phyloP scores from a whole-genome alignment of 2,113 vertebrate species.

The Sapayoa aenigma region DNA sequence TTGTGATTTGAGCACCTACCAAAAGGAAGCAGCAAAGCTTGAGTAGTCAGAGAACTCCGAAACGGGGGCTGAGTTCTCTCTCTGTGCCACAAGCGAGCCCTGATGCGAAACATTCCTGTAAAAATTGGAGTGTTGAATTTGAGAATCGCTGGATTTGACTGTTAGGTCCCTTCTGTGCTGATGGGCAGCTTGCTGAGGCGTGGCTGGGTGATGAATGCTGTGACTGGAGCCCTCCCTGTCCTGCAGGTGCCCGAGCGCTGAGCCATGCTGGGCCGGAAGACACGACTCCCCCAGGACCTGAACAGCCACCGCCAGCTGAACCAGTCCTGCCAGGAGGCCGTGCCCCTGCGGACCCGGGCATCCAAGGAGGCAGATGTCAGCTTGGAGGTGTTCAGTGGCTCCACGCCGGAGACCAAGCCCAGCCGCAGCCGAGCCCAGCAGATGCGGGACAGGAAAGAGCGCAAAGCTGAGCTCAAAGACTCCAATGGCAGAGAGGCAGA shows the following conservation, averaged over 20 bases:
- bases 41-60: neutral
- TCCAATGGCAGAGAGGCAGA: slow-evolving; percentile 78
- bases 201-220: accelerated
- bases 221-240: neutral
- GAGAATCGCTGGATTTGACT: neutral
- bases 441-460: slow-evolving; percentile 56
- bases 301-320: slow-evolving; percentile 59
- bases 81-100: neutral
- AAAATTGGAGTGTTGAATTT: accelerated
- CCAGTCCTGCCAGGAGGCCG: slow-evolving; percentile 69
- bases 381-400: slow-evolving; percentile 75
- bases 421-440: slow-evolving; percentile 35
- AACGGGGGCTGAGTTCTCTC: accelerated
- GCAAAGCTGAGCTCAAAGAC: slow-evolving; percentile 72
- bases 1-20: neutral
- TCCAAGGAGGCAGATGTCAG: slow-evolving; percentile 69
- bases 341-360: slow-evolving; percentile 62
- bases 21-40: neutral
- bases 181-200: accelerated
- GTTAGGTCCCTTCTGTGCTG: neutral
- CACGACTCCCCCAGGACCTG: slow-evolving; percentile 62
- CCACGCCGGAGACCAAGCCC: slow-evolving; percentile 57
- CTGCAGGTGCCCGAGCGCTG: slow-evolving; percentile 56
- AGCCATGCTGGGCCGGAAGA: slow-evolving; percentile 87
- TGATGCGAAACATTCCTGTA: accelerated